phyloP scores from a whole-genome alignment of 2,113 vertebrate genomes.

The Coptodon bakossiorum region DNA sequence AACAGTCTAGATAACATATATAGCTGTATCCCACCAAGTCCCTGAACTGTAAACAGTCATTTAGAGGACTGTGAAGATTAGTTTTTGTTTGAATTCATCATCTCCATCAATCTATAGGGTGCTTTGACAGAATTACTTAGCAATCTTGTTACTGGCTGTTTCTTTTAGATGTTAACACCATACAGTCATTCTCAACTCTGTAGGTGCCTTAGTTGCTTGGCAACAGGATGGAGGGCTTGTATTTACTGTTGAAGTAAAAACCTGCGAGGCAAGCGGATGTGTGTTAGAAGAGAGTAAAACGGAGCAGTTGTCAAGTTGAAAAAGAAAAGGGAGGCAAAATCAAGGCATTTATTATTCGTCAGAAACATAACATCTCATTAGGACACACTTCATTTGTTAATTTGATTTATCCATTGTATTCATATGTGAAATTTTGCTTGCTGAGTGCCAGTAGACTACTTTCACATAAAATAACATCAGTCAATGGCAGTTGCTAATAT shows the following conservation, averaged over 20 bases:
- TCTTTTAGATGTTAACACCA: constrained; percentile 35
- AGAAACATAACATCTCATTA: neutral
- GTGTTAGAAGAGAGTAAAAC: constrained; percentile 27
- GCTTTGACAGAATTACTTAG: neutral
- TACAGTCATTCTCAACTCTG: constrained; percentile 46
- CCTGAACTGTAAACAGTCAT: neutral
- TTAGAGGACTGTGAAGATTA: neutral
- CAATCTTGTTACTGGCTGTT: constrained; percentile 3
- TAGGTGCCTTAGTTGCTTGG: constrained; percentile 65
- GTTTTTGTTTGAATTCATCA: neutral
- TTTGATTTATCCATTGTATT: neutral
- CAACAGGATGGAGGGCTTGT: constrained; percentile 54
- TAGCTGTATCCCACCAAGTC: neutral
- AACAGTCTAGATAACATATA: neutral
- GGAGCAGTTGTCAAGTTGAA: constrained; percentile 17
- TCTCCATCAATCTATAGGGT: neutral
- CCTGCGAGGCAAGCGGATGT: constrained; percentile 31
- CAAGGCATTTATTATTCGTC: neutral
- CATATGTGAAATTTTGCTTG: neutral
- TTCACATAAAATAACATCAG: neutral
- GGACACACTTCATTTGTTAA: neutral
- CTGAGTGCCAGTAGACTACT: neutral
- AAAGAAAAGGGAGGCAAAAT: neutral
- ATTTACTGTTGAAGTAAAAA: constrained; percentile 54
- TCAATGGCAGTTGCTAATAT: neutral